Evolutionary conservation across 1,140 invertebrate species (phyloP), one percentile per base, ranked within the genome.

Genomic region (Aphaenogaster floridana): DNA sequence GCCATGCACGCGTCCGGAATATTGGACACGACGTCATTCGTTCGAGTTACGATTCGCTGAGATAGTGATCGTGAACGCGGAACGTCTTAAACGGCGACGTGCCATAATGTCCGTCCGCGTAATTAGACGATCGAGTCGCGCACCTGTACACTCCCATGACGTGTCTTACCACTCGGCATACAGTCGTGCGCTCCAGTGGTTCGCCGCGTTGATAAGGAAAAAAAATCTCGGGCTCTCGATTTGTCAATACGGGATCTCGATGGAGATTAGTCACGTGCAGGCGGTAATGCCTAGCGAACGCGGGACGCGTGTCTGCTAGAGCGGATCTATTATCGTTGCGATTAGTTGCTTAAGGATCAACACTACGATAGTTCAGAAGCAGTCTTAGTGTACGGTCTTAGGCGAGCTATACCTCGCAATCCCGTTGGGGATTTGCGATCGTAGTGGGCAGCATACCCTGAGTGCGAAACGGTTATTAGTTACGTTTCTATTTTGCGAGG

Each of bases 191-290:
- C 63, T 42, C 68, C 59, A 80, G 59, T 48, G 71, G 72, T 42
- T 52, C 13, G 88, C 66, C 69, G 68, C 11, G 39, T 15, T 57
- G 68, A 86, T 34, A 45, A 71, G 54, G 57, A 80, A 81, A 88
- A 91, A 92, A 91, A 83, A 72, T 84, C 69, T 81, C 59, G 39
- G 59, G 64, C 45, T 76, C 79, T 87, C 89, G 91, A 93, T 93
- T 93, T 93, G 93, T 93, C 92, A 92, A 93, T 92, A 93, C 91
- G 88, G 93, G 89, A 93, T 93, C 93, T 93, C 88, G 85, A 39
- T 52, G 87, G 79, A 91, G 88, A 93, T 93, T 93, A 93, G 91
- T 93, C 93, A 93, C 91, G 88, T 90, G 86, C 88, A 77, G 80
- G 83, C 87, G 21, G 90, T 91, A 87, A 93, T 93, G 88, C 81